Conservation (phyloP, 2,797 vertebrate species). For the Adelosebastes latens region DNA sequence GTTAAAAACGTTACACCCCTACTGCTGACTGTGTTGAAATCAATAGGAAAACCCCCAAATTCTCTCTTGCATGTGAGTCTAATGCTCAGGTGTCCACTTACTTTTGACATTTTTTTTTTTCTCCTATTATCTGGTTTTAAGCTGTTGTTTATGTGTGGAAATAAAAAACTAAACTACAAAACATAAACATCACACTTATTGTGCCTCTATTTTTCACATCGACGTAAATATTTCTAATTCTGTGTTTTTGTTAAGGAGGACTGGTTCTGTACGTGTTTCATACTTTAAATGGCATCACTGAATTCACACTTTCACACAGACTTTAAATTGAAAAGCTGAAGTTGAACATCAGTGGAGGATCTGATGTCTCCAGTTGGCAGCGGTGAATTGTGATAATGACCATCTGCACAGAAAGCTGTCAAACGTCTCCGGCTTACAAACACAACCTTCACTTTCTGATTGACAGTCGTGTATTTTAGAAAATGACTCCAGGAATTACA, state of each 20-base stretch:
- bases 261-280: not conserved
- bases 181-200: not conserved
- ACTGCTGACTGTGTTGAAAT: not conserved
- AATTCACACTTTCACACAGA: not conserved
- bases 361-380: not conserved
- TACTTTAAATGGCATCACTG: not conserved
- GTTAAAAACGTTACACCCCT: no score
- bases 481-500: not conserved
- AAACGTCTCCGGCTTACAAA: not conserved
- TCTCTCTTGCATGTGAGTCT: no score
- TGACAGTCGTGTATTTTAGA: not conserved
- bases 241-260: not conserved
- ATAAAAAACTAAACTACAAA: not conserved
- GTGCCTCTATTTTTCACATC: not conserved
- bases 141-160: not conserved
- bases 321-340: not conserved
- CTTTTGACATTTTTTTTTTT: not conserved
- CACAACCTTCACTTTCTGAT: not conserved
- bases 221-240: not conserved
- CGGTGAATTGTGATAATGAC: not conserved
- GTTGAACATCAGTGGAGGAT: not conserved
- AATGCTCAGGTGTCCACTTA: not conserved
- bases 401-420: not conserved
- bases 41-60: not conserved
- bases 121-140: not conserved